A percentile compares a stretch with the other conserved stretches of the same genome.
Conservation (phyloP, 2,797 vertebrate genomes). For the Dryobates pubescens region DNA sequence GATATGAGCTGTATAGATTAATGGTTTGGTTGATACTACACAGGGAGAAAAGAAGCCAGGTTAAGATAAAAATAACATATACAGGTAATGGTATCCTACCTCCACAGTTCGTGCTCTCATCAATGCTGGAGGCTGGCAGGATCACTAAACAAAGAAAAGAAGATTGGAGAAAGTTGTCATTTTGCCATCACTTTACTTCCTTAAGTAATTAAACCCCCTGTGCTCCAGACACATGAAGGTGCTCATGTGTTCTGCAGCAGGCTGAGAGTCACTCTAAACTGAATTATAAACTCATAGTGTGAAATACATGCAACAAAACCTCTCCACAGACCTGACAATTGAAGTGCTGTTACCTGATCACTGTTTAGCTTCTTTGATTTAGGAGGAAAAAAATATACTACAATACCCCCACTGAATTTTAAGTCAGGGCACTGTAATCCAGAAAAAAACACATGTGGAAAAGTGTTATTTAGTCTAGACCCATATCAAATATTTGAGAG, state of each 20-base stretch:
- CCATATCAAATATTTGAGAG: not conserved
- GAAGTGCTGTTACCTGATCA: constrained; percentile 6
- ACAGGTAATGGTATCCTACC: constrained; percentile 82
- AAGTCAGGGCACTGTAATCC: not conserved
- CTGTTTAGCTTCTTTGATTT: not conserved
- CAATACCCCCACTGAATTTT: not conserved
- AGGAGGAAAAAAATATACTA: not conserved
- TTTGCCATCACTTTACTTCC: constrained; percentile 34
- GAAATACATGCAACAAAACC: not conserved
- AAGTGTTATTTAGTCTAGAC: not conserved
- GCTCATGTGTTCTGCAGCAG: constrained; percentile 4
- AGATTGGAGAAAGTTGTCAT: constrained; percentile 29
- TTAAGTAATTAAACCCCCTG: constrained; percentile 40
- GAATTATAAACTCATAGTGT: not conserved
- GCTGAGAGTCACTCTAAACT: constrained; percentile 3
- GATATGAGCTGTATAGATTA: constrained; percentile 63
- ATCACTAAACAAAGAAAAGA: constrained; percentile 85
- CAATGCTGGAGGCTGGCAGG: constrained; percentile 94
- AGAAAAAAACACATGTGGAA: not conserved
- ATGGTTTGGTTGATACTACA: constrained; percentile 61
- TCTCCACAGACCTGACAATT: constrained; percentile 1
- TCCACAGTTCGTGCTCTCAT: constrained; percentile 90
- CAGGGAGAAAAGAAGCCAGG: constrained; percentile 52
- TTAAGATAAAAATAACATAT: constrained; percentile 68
- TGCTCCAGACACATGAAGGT: constrained; percentile 6